phyloP scores from a whole-genome alignment of 2,797 vertebrate species.

The Euphonia xanthogaster region DNA sequence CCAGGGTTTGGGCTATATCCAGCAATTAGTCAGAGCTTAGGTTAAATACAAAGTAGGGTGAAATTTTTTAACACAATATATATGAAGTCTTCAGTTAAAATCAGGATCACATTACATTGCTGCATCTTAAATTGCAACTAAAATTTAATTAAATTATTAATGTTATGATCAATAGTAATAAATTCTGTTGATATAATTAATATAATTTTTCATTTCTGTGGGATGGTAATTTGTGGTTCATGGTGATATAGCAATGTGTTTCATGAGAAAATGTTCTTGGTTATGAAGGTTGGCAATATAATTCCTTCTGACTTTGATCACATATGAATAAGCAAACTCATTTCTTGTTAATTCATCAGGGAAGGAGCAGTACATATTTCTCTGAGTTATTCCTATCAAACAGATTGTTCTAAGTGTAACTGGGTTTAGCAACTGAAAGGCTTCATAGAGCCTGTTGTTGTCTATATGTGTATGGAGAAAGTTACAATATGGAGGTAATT shows the following conservation, averaged over 20 bases:
- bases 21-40: background rate
- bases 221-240: background rate
- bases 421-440: slow-evolving; percentile 59
- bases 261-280: background rate
- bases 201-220: background rate
- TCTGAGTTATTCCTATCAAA: slow-evolving; percentile 37
- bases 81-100: background rate
- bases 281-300: background rate
- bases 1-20: background rate
- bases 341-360: slow-evolving; percentile 14
- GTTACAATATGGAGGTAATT: slow-evolving; percentile 69
- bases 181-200: background rate
- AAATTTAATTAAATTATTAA: background rate
- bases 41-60: background rate
- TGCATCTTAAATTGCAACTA: background rate
- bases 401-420: slow-evolving; percentile 50
- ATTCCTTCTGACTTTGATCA: slow-evolving; percentile 1
- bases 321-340: background rate
- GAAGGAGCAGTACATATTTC: background rate
- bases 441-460: slow-evolving; percentile 59
- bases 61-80: background rate
- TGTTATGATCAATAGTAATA: background rate
- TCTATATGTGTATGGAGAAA: slow-evolving; percentile 68
- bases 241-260: background rate
- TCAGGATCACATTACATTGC: background rate